Evolutionary conservation across 2,888 invertebrate genomes (phyloP).

Genomic region (Seira sanloemensis): DNA sequence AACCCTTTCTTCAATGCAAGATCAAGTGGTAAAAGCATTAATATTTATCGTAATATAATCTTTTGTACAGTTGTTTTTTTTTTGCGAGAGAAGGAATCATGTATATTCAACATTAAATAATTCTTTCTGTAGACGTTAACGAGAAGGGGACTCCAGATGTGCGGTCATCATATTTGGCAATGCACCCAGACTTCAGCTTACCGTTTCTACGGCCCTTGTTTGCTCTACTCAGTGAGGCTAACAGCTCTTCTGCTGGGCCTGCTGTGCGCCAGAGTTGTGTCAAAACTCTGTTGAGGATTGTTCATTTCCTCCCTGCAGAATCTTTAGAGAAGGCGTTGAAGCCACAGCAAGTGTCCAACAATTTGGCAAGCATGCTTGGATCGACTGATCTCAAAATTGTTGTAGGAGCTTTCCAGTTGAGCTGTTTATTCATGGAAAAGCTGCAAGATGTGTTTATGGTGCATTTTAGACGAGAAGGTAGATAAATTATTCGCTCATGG

Average conservation of each 20-base stretch:
- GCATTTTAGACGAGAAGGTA: constrained; percentile 96
- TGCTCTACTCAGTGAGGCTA: constrained; percentile 97
- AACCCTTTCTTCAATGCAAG: constrained; percentile 72
- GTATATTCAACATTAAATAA: background rate
- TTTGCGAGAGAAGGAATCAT: background rate
- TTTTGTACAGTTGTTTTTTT: background rate
- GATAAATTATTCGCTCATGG: background rate
- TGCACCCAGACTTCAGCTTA: constrained; percentile 83
- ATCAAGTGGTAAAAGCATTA: constrained; percentile 50
- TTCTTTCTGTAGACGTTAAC: background rate
- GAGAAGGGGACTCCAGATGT: constrained; percentile 78
- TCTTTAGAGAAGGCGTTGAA: constrained; percentile 84
- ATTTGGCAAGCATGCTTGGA: constrained; percentile 98
- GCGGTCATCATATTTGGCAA: constrained; percentile 82
- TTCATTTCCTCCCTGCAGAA: constrained; percentile 93
- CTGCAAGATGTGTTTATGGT: constrained; percentile 95
- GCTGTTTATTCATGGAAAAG: constrained; percentile 97
- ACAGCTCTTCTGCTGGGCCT: constrained; percentile 98
- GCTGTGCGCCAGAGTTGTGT: constrained; percentile 98
- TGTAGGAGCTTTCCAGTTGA: constrained; percentile 97
- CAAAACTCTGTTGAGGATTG: constrained; percentile 95
- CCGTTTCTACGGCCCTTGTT: constrained; percentile 88
- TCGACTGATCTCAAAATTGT: constrained; percentile 97
- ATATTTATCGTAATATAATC: no score
- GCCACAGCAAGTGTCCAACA: constrained; percentile 91